Base-by-base conservation (phyloP, 1,140 invertebrate genomes). In the Lycorma delicatula region DNA sequence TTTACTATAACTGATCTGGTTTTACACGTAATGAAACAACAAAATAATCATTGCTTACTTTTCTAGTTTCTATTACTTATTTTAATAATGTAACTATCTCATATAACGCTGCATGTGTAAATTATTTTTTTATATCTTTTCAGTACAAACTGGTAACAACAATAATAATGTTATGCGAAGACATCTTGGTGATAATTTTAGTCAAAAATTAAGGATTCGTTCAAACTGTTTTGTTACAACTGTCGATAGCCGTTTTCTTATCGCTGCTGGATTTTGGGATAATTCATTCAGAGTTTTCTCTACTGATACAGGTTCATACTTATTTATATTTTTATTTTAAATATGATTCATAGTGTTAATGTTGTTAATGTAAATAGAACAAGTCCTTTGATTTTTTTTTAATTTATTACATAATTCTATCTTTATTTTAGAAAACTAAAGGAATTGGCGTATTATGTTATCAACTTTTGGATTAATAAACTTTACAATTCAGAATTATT, bases 211-310 rank as follows among this genome's bases (percentile, higher is more conserved):
- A 20, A 86, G 88, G 67, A 92, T 97, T 63, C 81, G 87, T 41
- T 90, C 88, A 57, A 93, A 92, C 70, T 97, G 93, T 70, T 99
- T 98, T 76, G 91, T 98, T 9, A 97, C 93, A 12, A 98, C 95
- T 1, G 93, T 97, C 3, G 97, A 99, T 71, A 95, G 91, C 64
- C 80, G 90, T 58, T 98, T 96, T 72, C 81, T 99, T 52, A 89
- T 99, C 58, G 95, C 96, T n/a, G 95, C 93, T 74, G 96, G 96
- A 38, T 99, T 98, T 75, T 98, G 96, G 90, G 97, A 99, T 72
- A 98, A 98, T 72, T 97, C 93, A 74, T 99, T 99, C 75, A 77
- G 97, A 23, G 91, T 99, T 1, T 99, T 98, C 74, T 93, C 89
- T 38, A 93, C 95, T 0, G 97, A 99, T 72, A 93, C 91, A 64